A percentile compares a stretch with the other conserved stretches of the same genome.
phyloP scores from a whole-genome alignment of 2,888 invertebrate genomes.

The Melieria picta region DNA sequence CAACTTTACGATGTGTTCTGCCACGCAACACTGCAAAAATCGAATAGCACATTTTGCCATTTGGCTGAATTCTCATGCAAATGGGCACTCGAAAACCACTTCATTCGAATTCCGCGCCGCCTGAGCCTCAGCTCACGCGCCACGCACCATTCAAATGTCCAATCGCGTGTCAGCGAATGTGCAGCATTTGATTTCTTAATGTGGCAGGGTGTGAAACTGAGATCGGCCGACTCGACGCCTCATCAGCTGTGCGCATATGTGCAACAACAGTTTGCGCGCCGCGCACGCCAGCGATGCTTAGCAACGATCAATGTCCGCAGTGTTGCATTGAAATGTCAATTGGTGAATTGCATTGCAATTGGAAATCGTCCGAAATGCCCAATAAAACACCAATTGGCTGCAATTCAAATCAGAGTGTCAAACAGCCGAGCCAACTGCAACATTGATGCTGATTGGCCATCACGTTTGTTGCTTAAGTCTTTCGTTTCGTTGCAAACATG shows the following conservation, averaged over 20 bases:
- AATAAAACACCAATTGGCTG: conserved; percentile 23
- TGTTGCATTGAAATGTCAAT: conserved; percentile 46
- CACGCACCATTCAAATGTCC: conserved; percentile 48
- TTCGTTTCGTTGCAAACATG: background rate
- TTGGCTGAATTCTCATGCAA: too few species aligned
- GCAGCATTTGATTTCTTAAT: conserved; percentile 35
- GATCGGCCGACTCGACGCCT: conserved; percentile 30
- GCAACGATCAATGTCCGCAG: conserved; percentile 2
- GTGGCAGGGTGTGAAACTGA: conserved; percentile 40
- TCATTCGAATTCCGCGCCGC: too few species aligned
- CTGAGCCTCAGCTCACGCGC: conserved; percentile 21
- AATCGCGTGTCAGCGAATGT: conserved; percentile 43
- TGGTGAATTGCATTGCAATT: conserved; percentile 29
- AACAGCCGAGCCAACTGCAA: background rate
- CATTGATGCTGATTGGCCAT: background rate
- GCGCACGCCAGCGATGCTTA: background rate
- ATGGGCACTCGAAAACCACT: too few species aligned
- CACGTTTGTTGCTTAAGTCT: conserved; percentile 30
- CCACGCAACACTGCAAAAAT: too few species aligned
- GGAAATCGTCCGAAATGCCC: conserved; percentile 4
- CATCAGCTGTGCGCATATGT: conserved; percentile 23
- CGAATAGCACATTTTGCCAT: too few species aligned
- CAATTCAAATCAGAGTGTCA: conserved; percentile 12
- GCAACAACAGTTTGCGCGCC: conserved; percentile 3
- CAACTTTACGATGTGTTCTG: too few species aligned